Evolutionary conservation across 2,888 invertebrate genomes (phyloP), one percentile per base, ranked within the genome.

Genomic region (Tetrapedia diversipes): DNA sequence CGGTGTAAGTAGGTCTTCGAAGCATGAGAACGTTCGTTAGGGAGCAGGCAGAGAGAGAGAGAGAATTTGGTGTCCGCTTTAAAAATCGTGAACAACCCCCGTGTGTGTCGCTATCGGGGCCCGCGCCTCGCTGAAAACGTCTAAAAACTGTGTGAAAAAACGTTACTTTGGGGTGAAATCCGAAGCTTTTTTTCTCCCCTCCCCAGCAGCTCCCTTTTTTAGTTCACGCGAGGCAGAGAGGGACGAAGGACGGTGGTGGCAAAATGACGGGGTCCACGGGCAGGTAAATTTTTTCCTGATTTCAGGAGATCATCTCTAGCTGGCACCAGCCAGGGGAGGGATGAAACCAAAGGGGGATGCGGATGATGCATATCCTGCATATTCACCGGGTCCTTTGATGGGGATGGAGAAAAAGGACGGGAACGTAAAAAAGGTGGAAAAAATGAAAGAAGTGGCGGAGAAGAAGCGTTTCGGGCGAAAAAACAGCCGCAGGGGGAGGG

Each of bases 91-190:
- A 54, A 29, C 61, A n/a, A 76, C 61, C 73, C 83, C 70, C 80
- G 56, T 66, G 63, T 66, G 63, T 16, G 22, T 27, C 22, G n/a
- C 22, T 54, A 61, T 37, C 61, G 56, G 45, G 37, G 47, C 71
- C 76, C 81, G 79, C 67, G 57, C 49, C 54, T 27, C 64, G 32
- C 19, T 29, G 60, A 47, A 67, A 78, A 76, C 67, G 82, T 71
- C 83, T 86, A 90, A 90, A 90, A 90, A 90, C 86, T 90, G 89
- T 90, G 90, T 90, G 90, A 91, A 91, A 91, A 91, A 91, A 86
- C 91, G 91, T 92, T 91, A 90, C 90, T 91, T 89, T 79, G 86
- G 90, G 90, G 90, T 90, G 91, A 91, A 91, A 91, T 88, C 77
- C 86, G 89, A 91, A 75, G 88, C 91, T 84, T 79, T 81, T 79